Evolutionary conservation across 2,113 vertebrate genomes (phyloP).

Genomic region (Struthidea cinerea): DNA sequence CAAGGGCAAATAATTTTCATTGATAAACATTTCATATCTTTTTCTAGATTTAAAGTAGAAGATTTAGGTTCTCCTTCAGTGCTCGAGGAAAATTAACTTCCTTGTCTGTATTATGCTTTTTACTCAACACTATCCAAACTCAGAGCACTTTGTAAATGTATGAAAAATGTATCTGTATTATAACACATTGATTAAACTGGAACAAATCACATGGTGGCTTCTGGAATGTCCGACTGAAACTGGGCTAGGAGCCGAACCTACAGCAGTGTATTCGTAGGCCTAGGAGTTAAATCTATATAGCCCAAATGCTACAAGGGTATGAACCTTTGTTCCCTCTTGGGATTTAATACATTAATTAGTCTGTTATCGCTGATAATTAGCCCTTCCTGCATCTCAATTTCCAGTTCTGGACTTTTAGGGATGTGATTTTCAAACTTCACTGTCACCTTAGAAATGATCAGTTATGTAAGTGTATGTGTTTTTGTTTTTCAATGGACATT

Average conservation of each 20-base stretch:
- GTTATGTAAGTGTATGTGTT: background rate
- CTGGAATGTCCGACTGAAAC: background rate
- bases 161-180: background rate
- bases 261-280: background rate
- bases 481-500: background rate
- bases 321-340: background rate
- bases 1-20: background rate
- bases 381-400: background rate
- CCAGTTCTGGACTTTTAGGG: background rate
- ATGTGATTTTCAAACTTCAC: background rate
- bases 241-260: background rate
- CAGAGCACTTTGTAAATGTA: background rate
- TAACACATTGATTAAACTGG: background rate
- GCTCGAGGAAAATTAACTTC: background rate
- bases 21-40: background rate
- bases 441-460: background rate
- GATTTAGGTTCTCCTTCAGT: background rate
- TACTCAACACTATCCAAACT: background rate
- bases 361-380: background rate
- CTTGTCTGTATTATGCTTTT: background rate
- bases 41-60: background rate
- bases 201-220: background rate
- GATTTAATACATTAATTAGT: background rate
- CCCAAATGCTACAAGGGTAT: background rate
- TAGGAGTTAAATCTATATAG: background rate